Conservation (phyloP, 2,888 invertebrate species). For the Aelia acuminata region DNA sequence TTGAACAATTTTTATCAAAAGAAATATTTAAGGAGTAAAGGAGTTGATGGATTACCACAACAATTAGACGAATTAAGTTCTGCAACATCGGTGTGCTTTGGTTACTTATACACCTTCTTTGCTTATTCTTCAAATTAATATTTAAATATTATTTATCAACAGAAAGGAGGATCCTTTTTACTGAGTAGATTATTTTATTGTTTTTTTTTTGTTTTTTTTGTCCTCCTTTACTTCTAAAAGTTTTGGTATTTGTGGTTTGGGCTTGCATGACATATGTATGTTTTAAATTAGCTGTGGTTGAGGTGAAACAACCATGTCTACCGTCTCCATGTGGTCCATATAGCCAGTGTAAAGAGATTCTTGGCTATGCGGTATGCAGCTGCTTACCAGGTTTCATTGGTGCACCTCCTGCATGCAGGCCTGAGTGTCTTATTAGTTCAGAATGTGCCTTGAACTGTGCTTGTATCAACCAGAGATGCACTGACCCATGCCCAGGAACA, state of each 20-base stretch:
- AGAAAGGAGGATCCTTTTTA: background rate
- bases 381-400: constrained; percentile 80
- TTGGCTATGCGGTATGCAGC: constrained; percentile 81
- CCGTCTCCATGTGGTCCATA: constrained; percentile 80
- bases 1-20: background rate
- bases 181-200: background rate
- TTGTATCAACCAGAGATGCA: constrained; percentile 83
- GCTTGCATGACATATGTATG: constrained; percentile 58
- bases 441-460: constrained; percentile 81
- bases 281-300: constrained; percentile 61
- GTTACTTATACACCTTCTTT: background rate
- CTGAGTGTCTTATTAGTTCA: constrained; percentile 83
- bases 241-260: constrained; percentile 45
- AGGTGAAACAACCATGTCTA: constrained; percentile 66
- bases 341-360: constrained; percentile 77
- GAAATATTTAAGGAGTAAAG: background rate
- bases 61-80: background rate
- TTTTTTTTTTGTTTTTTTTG: constrained; percentile 37
- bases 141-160: background rate
- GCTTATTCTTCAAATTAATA: background rate
- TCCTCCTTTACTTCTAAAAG: constrained; percentile 3
- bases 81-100: background rate
- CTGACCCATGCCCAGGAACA: constrained; percentile 81
- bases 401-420: constrained; percentile 83
- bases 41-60: background rate